A percentile compares a stretch with the other conserved stretches of the same genome.
Conservation (phyloP, 2,888 invertebrate species). For the Troides aeacus region DNA sequence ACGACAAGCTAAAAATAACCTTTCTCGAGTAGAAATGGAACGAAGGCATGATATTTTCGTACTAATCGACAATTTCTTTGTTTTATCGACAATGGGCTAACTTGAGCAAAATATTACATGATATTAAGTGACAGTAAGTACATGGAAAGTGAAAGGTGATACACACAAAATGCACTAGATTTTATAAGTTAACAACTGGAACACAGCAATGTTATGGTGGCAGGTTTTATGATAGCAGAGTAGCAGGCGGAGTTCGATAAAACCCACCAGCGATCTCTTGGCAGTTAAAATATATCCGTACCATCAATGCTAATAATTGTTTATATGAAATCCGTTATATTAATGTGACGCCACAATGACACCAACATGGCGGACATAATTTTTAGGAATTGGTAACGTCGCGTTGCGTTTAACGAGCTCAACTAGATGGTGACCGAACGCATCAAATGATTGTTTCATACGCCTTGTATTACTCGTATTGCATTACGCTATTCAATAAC, state of each 20-base stretch:
- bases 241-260: too few species aligned
- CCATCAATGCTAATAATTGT: conserved; percentile 14
- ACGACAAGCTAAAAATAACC: background rate
- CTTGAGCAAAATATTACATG: too few species aligned
- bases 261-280: background rate
- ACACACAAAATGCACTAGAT: too few species aligned
- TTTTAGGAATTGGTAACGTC: conserved; percentile 69
- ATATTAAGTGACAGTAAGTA: too few species aligned
- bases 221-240: too few species aligned
- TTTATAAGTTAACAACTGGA: too few species aligned
- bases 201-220: too few species aligned
- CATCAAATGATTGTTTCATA: conserved; percentile 62
- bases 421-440: conserved; percentile 67
- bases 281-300: conserved; percentile 12
- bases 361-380: conserved; percentile 66
- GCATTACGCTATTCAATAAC: conserved; percentile 56
- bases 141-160: too few species aligned
- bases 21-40: background rate
- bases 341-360: conserved; percentile 60
- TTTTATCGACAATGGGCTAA: too few species aligned
- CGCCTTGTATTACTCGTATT: conserved; percentile 55
- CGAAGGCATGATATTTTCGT: too few species aligned
- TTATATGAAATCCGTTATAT: conserved; percentile 30
- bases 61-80: too few species aligned
- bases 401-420: conserved; percentile 68